Conservation (phyloP, 2,113 vertebrate genomes). For the Anarrhichthys ocellatus region DNA sequence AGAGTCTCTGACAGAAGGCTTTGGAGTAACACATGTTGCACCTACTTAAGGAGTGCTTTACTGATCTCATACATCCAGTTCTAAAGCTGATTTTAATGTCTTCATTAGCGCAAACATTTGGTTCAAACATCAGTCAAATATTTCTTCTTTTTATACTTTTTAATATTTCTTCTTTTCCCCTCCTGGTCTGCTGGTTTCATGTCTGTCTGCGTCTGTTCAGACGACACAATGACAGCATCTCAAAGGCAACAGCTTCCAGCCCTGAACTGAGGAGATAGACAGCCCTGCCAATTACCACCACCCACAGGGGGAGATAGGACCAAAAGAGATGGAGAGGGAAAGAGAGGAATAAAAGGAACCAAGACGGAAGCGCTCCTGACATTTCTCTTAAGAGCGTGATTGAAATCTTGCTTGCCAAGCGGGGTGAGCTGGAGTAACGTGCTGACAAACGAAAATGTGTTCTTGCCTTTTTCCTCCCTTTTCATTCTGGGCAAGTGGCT, state of each 20-base stretch:
- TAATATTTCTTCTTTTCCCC: not conserved
- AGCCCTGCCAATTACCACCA: slow-evolving; percentile 63
- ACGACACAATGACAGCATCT: slow-evolving; percentile 51
- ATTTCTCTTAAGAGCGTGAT: slow-evolving; percentile 55
- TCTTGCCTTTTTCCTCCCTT: slow-evolving; percentile 47
- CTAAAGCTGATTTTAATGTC: slow-evolving; percentile 13
- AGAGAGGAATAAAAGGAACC: slow-evolving; percentile 30
- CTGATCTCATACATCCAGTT: not conserved
- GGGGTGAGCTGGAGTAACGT: slow-evolving; percentile 59
- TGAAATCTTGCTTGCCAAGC: slow-evolving; percentile 71
- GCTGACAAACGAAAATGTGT: slow-evolving; percentile 66
- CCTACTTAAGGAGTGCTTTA: not conserved
- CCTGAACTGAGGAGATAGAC: slow-evolving; percentile 47
- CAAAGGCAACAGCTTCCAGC: slow-evolving; percentile 55
- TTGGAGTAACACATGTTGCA: not conserved
- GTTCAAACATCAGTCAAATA: slow-evolving; percentile 29
- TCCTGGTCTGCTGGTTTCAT: slow-evolving; percentile 28
- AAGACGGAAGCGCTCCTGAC: slow-evolving; percentile 62
- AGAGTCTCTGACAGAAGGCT: not conserved
- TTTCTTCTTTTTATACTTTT: not conserved
- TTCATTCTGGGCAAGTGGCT: slow-evolving; percentile 41
- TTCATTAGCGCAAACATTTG: slow-evolving; percentile 23
- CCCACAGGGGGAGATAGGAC: slow-evolving; percentile 56
- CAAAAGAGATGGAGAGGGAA: slow-evolving; percentile 34
- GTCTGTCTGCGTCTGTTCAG: slow-evolving; percentile 36